A percentile compares a stretch with the other conserved stretches of the same genome.
Evolutionary conservation across 2,797 vertebrate genomes (phyloP).

Genomic region (Pseudomugil tenellus): DNA sequence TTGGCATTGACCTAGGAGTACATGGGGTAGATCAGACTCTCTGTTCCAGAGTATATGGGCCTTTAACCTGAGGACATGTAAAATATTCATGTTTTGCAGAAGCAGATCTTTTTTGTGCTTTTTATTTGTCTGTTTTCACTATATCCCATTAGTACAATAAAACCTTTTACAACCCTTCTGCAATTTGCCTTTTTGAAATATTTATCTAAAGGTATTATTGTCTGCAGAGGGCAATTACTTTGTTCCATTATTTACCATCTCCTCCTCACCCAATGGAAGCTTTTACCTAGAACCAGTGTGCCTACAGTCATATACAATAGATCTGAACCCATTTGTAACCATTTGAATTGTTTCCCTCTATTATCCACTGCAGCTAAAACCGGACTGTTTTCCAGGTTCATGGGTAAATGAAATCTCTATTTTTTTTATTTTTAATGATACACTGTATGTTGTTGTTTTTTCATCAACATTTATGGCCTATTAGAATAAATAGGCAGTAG

Average conservation of each 20-base stretch:
- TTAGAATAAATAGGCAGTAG: slow-evolving; percentile 17
- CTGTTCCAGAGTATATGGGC: slow-evolving; percentile 53
- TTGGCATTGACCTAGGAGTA: slow-evolving; percentile 52
- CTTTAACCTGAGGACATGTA: slow-evolving; percentile 75
- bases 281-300: slow-evolving; percentile 72
- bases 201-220: slow-evolving; percentile 84
- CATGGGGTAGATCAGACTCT: slow-evolving; percentile 40
- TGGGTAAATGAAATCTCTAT: slow-evolving; percentile 46
- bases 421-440: slow-evolving; percentile 33
- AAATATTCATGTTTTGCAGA: slow-evolving; percentile 82
- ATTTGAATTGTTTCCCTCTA: slow-evolving; percentile 72
- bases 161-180: slow-evolving; percentile 79
- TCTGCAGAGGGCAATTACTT: slow-evolving; percentile 82
- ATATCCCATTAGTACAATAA: slow-evolving; percentile 79
- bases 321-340: slow-evolving; percentile 71
- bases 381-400: slow-evolving; percentile 55
- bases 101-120: slow-evolving; percentile 65
- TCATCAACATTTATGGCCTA: slow-evolving; percentile 28
- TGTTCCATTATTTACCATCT: slow-evolving; percentile 84
- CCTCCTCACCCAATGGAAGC: slow-evolving; percentile 65
- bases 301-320: slow-evolving; percentile 66
- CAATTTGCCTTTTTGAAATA: slow-evolving; percentile 84
- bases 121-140: slow-evolving; percentile 76
- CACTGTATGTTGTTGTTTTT: slow-evolving; percentile 5
- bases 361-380: slow-evolving; percentile 57